A percentile compares a stretch with the other conserved stretches of the same genome.
These are phyloP conservation scores for Laticauda colubrina DNA, from an alignment of 2,113 vertebrate genomes.

Conservation along the genomic window DNA sequence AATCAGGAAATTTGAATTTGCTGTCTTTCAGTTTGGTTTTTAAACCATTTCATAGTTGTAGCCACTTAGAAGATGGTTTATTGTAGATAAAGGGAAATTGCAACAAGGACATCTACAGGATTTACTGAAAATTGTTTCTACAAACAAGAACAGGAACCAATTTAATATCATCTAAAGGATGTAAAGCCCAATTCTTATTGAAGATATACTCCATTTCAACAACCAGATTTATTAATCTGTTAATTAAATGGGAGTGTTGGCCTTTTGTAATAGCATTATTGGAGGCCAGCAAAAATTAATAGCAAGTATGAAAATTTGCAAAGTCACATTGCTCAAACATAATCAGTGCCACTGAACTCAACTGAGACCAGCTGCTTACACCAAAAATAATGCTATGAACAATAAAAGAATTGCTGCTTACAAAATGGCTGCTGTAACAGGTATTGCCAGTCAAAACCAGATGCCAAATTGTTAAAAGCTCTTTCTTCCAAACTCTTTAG, in stretches of 20 bases:
- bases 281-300: not conserved
- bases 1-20: not conserved
- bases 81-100: not conserved
- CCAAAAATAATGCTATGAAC: not conserved
- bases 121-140: not conserved
- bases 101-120: not conserved
- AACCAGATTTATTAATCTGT: not conserved
- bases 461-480: not conserved
- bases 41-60: not conserved
- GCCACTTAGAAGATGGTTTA: not conserved
- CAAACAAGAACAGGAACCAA: not conserved
- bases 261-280: not conserved
- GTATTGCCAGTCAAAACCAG: not conserved
- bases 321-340: not conserved
- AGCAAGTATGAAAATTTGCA: not conserved
- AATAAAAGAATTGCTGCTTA: not conserved
- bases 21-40: not conserved
- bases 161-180: not conserved
- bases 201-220: not conserved
- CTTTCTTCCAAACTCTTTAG: not conserved
- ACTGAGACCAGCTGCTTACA: not conserved
- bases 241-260: slow-evolving; percentile 4
- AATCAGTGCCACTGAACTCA: not conserved
- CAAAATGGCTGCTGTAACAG: not conserved
- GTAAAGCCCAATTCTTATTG: not conserved